These are phyloP conservation scores for Nephrotoma guestfalica DNA, from an alignment of 2,888 invertebrate species.

Conservation along the genomic window DNA sequence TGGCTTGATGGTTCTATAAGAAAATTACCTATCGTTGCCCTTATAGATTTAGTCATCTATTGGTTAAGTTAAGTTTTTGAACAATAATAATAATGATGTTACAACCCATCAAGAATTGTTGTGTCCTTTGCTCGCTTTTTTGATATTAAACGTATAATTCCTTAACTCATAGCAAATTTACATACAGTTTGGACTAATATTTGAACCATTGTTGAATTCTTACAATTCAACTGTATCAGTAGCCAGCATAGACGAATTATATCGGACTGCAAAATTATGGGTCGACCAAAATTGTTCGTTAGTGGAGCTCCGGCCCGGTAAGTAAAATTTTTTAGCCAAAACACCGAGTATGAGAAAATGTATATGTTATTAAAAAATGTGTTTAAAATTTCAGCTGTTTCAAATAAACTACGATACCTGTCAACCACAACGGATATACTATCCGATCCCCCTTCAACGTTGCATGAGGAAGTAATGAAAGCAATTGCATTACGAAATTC, in stretches of 20 bases:
- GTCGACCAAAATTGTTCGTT: conserved; percentile 94
- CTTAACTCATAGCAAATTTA: conserved; percentile 28
- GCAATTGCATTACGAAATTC: conserved; percentile 36
- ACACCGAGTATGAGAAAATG: background rate
- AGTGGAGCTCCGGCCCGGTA: conserved; percentile 86
- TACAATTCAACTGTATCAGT: conserved; percentile 88
- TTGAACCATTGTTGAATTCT: conserved; percentile 76
- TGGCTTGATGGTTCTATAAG: too few species aligned
- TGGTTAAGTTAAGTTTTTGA: too few species aligned
- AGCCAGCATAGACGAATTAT: conserved; percentile 79
- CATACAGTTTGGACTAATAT: conserved; percentile 83
- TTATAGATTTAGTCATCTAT: too few species aligned
- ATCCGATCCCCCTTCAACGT: conserved; percentile 63
- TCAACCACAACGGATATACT: conserved; percentile 89
- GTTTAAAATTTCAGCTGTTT: conserved; percentile 54
- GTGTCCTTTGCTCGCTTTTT: background rate
- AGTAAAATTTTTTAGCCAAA: conserved; percentile 14
- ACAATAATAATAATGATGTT: too few species aligned
- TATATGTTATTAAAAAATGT: background rate
- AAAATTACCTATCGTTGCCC: too few species aligned
- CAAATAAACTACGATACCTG: conserved; percentile 78
- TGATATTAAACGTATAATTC: conserved; percentile 18
- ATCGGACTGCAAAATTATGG: conserved; percentile 84
- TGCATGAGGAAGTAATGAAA: conserved; percentile 79
- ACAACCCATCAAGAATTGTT: background rate